Conservation (phyloP, 92 coral and sea anemone species). For the Diadumene lineata region DNA sequence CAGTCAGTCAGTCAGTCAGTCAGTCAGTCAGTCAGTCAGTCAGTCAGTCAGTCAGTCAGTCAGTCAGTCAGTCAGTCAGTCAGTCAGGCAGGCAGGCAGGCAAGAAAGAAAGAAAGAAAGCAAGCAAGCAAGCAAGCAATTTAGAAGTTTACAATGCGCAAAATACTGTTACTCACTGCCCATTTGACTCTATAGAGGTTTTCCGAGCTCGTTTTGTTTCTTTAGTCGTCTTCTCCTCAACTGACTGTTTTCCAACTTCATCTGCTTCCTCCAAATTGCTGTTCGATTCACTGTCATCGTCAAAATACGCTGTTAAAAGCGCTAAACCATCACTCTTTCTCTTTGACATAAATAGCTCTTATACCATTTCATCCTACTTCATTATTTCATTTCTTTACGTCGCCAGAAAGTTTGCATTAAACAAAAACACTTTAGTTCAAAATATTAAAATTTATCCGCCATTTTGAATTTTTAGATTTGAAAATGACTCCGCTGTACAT, state of each 20-base stretch:
- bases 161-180: not conserved
- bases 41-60: not conserved
- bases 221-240: not conserved
- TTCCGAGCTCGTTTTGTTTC: constrained; percentile 1
- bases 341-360: constrained; percentile 15
- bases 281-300: constrained; percentile 21
- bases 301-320: constrained; percentile 10
- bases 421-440: not conserved
- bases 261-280: not conserved
- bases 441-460: not conserved
- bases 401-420: not conserved
- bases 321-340: constrained; percentile 21
- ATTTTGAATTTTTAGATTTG: constrained; percentile 11
- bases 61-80: not conserved
- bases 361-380: not conserved
- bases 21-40: not conserved
- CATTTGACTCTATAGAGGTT: not conserved
- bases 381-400: not conserved
- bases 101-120: too few species aligned
- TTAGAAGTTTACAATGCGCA: not conserved
- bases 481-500: constrained; percentile 18
- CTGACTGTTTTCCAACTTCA: not conserved
- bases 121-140: not conserved
- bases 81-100: not conserved
- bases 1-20: not conserved